Evolutionary conservation across 2,797 vertebrate species (phyloP).

Genomic region (Graptemys geographica): DNA sequence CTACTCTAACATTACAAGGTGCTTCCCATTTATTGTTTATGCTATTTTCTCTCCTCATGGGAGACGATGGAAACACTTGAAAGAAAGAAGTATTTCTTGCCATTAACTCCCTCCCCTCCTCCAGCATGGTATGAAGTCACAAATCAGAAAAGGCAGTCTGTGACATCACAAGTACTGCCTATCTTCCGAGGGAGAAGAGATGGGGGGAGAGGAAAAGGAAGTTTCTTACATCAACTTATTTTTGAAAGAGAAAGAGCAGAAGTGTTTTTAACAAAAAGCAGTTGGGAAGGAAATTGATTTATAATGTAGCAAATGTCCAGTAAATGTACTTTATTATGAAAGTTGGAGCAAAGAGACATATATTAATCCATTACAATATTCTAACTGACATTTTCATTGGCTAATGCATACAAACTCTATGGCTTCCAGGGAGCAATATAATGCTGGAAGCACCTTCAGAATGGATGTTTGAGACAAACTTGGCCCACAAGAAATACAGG

Average conservation of each 20-base stretch:
- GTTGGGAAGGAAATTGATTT: not conserved
- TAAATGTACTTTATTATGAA: not conserved
- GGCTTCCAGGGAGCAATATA: not conserved
- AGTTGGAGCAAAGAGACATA: not conserved
- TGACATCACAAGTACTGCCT: conserved; percentile 68
- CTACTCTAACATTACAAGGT: conserved; percentile 7
- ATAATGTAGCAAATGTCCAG: not conserved
- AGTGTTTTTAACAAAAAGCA: not conserved
- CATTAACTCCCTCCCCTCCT: conserved; percentile 55
- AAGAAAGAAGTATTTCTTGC: conserved; percentile 12
- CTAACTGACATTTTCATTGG: not conserved
- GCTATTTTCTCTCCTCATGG: conserved; percentile 29
- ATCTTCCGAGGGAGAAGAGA: conserved; percentile 50
- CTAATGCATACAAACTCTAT: not conserved
- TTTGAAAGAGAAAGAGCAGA: not conserved
- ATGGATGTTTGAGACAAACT: not conserved
- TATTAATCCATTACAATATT: not conserved
- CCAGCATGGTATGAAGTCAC: conserved; percentile 57
- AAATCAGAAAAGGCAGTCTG: conserved; percentile 35
- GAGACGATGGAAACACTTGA: conserved; percentile 30
- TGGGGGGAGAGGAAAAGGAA: not conserved
- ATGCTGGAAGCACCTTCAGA: not conserved
- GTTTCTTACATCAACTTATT: not conserved
- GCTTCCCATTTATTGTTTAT: not conserved
- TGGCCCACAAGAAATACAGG: too few species aligned